Conservation (phyloP, 2,888 invertebrate genomes). For the Callimorpha dominula region DNA sequence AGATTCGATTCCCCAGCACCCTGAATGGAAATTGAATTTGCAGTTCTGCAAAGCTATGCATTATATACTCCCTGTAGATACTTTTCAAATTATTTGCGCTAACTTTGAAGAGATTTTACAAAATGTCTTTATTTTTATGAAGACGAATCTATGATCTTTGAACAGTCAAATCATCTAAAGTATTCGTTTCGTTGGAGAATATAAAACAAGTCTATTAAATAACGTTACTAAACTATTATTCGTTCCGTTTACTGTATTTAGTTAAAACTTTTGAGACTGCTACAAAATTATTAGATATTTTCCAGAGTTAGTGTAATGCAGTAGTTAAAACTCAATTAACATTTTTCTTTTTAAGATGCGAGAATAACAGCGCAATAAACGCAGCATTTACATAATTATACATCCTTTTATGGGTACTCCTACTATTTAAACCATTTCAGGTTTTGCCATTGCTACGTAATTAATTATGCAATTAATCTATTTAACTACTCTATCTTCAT, state of each 20-base stretch:
- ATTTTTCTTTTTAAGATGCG: background rate
- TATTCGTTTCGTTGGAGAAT: background rate
- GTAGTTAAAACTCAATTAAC: background rate
- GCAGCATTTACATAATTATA: background rate
- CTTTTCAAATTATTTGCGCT: slow-evolving; percentile 66
- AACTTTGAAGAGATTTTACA: slow-evolving; percentile 33
- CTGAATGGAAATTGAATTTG: slow-evolving; percentile 81
- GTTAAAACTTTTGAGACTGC: no score
- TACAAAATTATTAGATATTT: background rate
- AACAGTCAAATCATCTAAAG: background rate
- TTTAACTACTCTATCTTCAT: background rate
- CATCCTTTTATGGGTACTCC: background rate
- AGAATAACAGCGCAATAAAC: background rate
- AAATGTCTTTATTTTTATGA: background rate
- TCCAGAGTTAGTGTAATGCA: background rate
- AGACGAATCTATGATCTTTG: background rate
- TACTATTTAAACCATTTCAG: background rate
- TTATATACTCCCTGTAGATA: slow-evolving; percentile 66
- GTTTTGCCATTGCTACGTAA: background rate
- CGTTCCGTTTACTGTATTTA: background rate
- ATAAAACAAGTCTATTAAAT: background rate
- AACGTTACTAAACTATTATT: background rate
- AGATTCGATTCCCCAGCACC: slow-evolving; percentile 76
- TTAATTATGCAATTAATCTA: background rate
- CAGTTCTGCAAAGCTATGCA: slow-evolving; percentile 76